Percentiles rank a stretch among this genome's conserved stretches.
These are phyloP conservation scores for Drosophila cardini DNA, from an alignment of 1,140 invertebrate species.

Conservation along the genomic window DNA sequence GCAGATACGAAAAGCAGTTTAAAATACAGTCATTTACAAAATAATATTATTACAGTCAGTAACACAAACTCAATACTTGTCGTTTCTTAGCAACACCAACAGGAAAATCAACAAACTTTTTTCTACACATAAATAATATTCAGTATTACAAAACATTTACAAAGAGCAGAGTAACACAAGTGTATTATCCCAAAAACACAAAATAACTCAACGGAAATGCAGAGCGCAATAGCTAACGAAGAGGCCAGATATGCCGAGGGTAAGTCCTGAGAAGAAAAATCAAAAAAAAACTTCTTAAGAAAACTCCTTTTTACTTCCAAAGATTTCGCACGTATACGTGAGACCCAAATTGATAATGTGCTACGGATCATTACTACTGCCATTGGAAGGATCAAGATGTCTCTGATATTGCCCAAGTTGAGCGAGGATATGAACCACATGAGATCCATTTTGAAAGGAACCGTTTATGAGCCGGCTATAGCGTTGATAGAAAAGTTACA, in stretches of 20 bases:
- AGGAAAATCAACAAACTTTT: not conserved
- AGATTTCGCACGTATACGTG: conserved; percentile 19
- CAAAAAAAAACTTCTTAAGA: not conserved
- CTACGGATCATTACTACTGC: conserved; percentile 29
- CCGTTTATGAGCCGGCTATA: conserved; percentile 38
- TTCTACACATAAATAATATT: conserved; percentile 4
- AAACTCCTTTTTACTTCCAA: not conserved
- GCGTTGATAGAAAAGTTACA: conserved; percentile 27
- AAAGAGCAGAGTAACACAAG: not conserved
- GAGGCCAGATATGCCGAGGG: conserved; percentile 16
- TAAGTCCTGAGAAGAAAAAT: not conserved
- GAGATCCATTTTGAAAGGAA: conserved; percentile 6
- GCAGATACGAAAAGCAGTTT: no score
- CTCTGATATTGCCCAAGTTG: conserved; percentile 53
- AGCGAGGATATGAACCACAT: conserved; percentile 33
- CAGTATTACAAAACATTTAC: conserved; percentile 6
- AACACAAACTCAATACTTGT: not conserved
- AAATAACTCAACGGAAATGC: conserved; percentile 8
- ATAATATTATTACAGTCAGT: not conserved
- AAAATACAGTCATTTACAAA: not conserved
- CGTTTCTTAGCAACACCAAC: conserved; percentile 14
- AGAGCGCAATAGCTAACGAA: conserved; percentile 5
- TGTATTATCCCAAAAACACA: not conserved
- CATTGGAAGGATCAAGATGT: conserved; percentile 53
- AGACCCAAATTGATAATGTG: conserved; percentile 4